Base-by-base conservation (phyloP, 2,888 invertebrate species). In the Yponomeuta evonymella region DNA sequence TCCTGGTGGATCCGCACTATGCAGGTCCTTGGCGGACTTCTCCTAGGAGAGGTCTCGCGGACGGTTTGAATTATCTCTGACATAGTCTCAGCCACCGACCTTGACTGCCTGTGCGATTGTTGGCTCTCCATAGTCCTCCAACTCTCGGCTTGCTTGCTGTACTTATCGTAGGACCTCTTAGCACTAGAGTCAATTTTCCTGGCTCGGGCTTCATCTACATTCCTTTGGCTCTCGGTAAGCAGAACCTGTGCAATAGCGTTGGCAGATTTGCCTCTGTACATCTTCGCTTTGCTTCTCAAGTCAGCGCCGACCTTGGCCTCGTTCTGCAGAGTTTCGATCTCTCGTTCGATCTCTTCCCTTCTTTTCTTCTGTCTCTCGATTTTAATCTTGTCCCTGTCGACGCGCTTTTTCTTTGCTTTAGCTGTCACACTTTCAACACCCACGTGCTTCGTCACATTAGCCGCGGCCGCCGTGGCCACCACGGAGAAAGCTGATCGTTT, bases 191-290 rank as follows among this genome's bases (percentile, higher is more conserved):
- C 80, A 72, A 86, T 77, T 74, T 78, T 82, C 23, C 80, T 80
- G 8, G 77, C 85, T 84, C 82, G 87, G 9, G 81, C 82, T 71
- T 85, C 87, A 0, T 90, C 88, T 62, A 95, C 90, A 80, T 94
- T 94, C 74, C 86, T 89, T 71, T 93, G 81, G 58, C 93, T 94
- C 76, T 95, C 94, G 63, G 93, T 92, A 66, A 95, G 83, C 65
- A 96, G 86, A 15, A 94, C 94, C 73, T 93, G 93, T 75, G 94
- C 95, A 73, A 97, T 97, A 67, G 94, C 94, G 79, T 93, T 94
- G 8, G 96, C 96, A 2, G 96, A 96, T 91, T 95, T 96, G 70
- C 96, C 96, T 78, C 95, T 93, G 68, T 96, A 94, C 83, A 93
- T 86, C 82, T 92, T 88, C 74, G 94, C 93, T 80, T 89, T 90